A percentile compares a stretch with the other conserved stretches of the same genome.
Conservation (phyloP, 2,113 vertebrate species). For the Archocentrus centrarchus region DNA sequence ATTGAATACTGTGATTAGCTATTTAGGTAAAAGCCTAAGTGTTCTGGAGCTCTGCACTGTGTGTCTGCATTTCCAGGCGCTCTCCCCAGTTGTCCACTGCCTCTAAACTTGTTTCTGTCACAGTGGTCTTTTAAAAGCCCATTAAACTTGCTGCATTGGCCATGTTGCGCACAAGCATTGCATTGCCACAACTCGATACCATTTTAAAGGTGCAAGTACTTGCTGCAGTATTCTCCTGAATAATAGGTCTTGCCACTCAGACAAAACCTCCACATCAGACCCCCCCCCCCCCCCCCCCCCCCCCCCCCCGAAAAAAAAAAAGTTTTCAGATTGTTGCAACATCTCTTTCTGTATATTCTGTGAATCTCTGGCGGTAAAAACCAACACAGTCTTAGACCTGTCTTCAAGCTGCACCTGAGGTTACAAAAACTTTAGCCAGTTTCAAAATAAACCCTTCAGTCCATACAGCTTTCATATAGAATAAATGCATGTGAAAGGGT, state of each 20-base stretch:
- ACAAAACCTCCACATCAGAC: no score
- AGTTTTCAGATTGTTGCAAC: no score
- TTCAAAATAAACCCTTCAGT: no score
- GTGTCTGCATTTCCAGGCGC: slow-evolving; percentile 1
- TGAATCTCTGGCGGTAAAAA: no score
- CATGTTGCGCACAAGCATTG: neutral
- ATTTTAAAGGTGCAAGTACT: neutral
- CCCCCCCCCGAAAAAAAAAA: no score
- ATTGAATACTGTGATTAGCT: neutral
- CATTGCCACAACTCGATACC: neutral
- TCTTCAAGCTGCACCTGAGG: no score
- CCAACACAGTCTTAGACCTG: no score
- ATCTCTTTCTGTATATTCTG: no score
- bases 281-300: no score
- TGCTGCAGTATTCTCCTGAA: no score
- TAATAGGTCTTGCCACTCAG: no score
- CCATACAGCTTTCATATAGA: neutral
- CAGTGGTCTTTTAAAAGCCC: neutral
- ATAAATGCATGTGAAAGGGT: neutral
- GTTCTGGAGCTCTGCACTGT: neutral
- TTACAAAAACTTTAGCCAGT: no score
- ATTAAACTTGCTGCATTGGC: neutral
- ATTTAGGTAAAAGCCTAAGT: neutral
- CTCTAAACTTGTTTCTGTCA: neutral
- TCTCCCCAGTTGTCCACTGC: neutral